Conservation (phyloP, 2,888 invertebrate species). For the Lottia gigantea region DNA sequence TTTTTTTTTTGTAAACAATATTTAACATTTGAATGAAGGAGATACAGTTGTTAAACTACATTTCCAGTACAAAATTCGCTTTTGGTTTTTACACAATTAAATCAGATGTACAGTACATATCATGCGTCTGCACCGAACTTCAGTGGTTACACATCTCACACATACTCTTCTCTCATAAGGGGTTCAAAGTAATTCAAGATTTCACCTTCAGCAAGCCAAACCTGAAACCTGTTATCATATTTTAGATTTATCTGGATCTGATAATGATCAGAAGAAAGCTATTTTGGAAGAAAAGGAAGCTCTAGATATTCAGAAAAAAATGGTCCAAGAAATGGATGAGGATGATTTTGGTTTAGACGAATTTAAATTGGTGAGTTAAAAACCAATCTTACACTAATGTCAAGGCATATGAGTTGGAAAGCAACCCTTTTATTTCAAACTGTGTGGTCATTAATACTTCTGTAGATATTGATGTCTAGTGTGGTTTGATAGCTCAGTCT, state of each 20-base stretch:
- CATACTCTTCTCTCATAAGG: too few species aligned
- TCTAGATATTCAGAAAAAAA: constrained; percentile 58
- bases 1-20: too few species aligned
- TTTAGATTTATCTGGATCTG: constrained; percentile 51
- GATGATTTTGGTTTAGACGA: constrained; percentile 62
- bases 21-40: too few species aligned
- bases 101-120: too few species aligned
- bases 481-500: too few species aligned
- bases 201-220: neutral
- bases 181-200: neutral
- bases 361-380: constrained; percentile 62
- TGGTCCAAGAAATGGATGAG: constrained; percentile 62
- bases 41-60: neutral
- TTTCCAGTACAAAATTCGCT: neutral
- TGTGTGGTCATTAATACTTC: too few species aligned
- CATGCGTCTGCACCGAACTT: too few species aligned
- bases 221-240: neutral
- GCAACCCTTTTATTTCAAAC: too few species aligned
- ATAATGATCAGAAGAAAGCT: constrained; percentile 60
- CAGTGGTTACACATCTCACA: too few species aligned
- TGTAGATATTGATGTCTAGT: too few species aligned
- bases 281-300: constrained; percentile 67
- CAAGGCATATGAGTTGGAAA: too few species aligned
- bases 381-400: too few species aligned
- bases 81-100: constrained; percentile 8